These are phyloP conservation scores for Halcyon smyrnensis DNA, from an alignment of 2,797 vertebrate genomes.

Conservation along the genomic window DNA sequence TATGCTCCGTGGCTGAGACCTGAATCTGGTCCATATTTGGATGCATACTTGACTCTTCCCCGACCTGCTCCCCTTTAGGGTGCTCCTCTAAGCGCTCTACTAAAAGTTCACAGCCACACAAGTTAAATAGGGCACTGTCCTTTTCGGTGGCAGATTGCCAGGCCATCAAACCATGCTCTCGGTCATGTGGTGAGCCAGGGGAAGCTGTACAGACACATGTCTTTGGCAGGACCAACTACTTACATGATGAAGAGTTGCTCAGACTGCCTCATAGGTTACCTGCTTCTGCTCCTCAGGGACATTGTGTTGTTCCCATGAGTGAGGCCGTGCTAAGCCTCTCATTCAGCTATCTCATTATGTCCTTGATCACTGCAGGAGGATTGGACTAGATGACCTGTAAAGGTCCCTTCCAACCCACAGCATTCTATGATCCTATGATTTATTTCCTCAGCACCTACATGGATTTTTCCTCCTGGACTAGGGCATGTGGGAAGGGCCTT, in stretches of 20 bases:
- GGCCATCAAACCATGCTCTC: background rate
- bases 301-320: background rate
- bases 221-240: background rate
- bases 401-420: too few species aligned
- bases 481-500: fast-evolving
- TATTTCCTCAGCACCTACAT: background rate
- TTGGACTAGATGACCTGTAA: too few species aligned
- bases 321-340: fast-evolving
- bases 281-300: background rate
- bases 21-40: background rate
- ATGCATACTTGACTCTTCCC: background rate
- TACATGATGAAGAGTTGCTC: background rate
- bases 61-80: background rate
- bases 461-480: background rate
- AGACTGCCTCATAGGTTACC: background rate
- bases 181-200: fast-evolving
- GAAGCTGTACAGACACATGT: background rate
- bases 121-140: background rate
- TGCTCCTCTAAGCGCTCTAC: background rate
- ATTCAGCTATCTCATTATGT: background rate
- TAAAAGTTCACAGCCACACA: background rate
- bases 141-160: background rate
- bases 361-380: background rate
- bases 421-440: background rate
- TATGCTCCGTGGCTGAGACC: fast-evolving